phyloP scores from a whole-genome alignment of 2,888 invertebrate genomes.

The Tethea ocularis region DNA sequence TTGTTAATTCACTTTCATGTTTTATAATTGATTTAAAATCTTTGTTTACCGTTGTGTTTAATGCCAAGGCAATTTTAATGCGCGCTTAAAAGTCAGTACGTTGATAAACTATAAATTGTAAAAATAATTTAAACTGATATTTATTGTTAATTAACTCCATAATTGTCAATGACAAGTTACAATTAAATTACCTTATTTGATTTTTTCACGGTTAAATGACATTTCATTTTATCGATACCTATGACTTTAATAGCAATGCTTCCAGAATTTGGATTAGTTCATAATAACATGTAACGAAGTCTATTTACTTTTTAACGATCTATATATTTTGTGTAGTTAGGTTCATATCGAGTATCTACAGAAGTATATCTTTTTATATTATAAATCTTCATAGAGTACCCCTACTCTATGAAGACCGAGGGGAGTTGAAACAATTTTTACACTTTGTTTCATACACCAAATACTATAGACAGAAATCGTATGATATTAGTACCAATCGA shows the following conservation, averaged over 20 bases:
- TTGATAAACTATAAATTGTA: conserved; percentile 4
- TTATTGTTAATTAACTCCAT: conserved; percentile 26
- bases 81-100: conserved; percentile 15
- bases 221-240: conserved; percentile 5
- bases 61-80: conserved; percentile 18
- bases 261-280: no score
- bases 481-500: no score
- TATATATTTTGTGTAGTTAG: background rate
- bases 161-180: conserved; percentile 21
- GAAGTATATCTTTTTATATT: no score
- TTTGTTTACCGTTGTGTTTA: conserved; percentile 20
- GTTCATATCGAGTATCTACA: background rate
- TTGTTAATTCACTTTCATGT: conserved; percentile 36
- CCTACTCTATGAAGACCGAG: no score
- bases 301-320: background rate
- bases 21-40: conserved; percentile 25
- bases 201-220: conserved; percentile 16
- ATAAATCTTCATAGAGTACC: no score
- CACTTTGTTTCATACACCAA: no score
- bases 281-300: no score
- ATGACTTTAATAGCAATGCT: background rate
- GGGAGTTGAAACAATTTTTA: no score
- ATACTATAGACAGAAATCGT: no score
- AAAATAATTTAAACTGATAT: conserved; percentile 19
- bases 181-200: conserved; percentile 25